Base-by-base conservation (phyloP, 1,140 invertebrate genomes). In the Euwallacea similis region DNA sequence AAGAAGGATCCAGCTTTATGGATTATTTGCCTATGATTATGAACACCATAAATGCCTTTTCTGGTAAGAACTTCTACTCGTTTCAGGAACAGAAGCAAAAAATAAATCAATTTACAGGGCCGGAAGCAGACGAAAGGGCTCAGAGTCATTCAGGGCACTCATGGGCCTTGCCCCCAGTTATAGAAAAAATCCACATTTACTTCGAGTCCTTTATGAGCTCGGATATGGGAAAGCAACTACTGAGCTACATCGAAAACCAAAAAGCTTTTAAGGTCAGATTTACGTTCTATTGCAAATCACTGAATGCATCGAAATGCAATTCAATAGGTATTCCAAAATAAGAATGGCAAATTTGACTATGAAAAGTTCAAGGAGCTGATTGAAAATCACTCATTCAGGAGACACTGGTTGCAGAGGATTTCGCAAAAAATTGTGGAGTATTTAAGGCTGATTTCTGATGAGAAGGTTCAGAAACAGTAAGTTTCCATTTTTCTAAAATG, bases 161-260 rank as follows among this genome's bases (percentile, higher is more conserved):
- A 0, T 87, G 87, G 81, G 88, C 89, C 72, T 80, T 93, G 69
- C 91, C 91, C 0, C 91, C 91, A 0, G 85, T 92, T 75, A 75
- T 93, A 46, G 91, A 92, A 75, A 90, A 89, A 64, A 74, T 88
- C 0, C 90, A 92, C 76, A 80, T 92, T 0, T 87, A 91, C 75
- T 92, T 91, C 87, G 90, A 93, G 71, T 87, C 92, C 55, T 93
- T 93, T 76, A 88, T 89, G 6, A 89, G 89, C 77, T 93, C 91
- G 0, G 90, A 93, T 73, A 81, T 93, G 0, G 91, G 91, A 0
- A 88, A 87, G 74, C 86, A 88, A 0, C 76, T 93, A 2, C 91
- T 90, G 85, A 86, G 88, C 66, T 91, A 88, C 55, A 88, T 90
- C 7, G 91, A 91, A 0, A 81, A 91, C 0, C 86, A 88, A 50